These are phyloP conservation scores for Margarornis squamiger DNA, from an alignment of 2,797 vertebrate species.

Conservation along the genomic window DNA sequence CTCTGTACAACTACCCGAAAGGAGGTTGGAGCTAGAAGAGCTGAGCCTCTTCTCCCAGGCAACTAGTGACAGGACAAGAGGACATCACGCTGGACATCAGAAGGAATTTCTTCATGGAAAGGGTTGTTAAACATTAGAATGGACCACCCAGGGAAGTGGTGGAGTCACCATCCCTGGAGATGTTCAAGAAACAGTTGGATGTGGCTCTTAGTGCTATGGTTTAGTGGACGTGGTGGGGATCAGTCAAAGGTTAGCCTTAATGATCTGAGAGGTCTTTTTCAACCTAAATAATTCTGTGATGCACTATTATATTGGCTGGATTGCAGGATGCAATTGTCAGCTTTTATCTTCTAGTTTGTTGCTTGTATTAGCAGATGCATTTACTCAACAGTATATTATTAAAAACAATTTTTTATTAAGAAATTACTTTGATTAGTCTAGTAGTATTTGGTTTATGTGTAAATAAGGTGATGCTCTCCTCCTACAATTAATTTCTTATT, in stretches of 20 bases:
- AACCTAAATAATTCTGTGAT: neutral
- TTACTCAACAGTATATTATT: neutral
- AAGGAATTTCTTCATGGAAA: neutral
- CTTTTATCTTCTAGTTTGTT: neutral
- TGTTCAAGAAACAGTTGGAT: neutral
- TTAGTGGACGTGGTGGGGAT: neutral
- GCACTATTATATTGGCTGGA: neutral
- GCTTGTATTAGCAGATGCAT: neutral
- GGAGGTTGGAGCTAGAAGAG: neutral
- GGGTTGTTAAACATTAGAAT: neutral
- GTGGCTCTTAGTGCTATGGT: neutral
- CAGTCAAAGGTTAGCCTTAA: neutral
- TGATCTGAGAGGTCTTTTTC: neutral
- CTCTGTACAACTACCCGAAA: neutral
- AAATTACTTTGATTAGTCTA: neutral
- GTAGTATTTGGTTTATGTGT: neutral
- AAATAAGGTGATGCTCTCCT: neutral
- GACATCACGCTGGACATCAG: neutral
- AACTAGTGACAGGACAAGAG: neutral
- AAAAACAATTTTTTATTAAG: neutral
- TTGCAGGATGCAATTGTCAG: neutral
- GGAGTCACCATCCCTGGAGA: neutral
- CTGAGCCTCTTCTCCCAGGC: neutral
- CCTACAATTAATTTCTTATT: neutral
- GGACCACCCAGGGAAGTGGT: neutral